Base-by-base conservation (phyloP, 1,140 invertebrate species). In the Drosophila biarmipes region DNA sequence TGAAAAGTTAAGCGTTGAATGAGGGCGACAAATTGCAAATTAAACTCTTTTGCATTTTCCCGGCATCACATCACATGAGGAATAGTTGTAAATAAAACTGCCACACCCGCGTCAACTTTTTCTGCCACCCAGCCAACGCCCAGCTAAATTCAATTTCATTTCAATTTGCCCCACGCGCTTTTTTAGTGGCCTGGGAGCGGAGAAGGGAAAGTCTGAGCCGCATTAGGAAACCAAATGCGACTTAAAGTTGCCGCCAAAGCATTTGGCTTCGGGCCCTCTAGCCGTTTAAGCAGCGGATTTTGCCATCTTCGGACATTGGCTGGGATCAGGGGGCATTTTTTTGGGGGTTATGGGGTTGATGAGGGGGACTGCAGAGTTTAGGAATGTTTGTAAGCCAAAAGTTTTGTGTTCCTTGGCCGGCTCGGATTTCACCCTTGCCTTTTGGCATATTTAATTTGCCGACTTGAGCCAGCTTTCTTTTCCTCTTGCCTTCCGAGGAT, bases 11-110 rank as follows among this genome's bases (percentile, higher is more conserved):
- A 84, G 76, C 84, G 84, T 79, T 89, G 79, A 89, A 89, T 89
- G 84, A 89, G 84, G 79, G 84, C 84, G 84, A 89, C 84, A 89
- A 89, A 89, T 89, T 89, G 84, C 84, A 89, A 89, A 89, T 89
- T 89, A 89, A 89, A 89, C 84, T 89, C 84, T 89, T 87, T 89
- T 89, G 72, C 79, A 90, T 84, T 82, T 82, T 72, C 62, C 79
- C 81, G 66, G 69, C 68, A 43, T 43, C 40, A 63, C 66, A 71
- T 55, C 68, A 73, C 71, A 78, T 54, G 73, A 71, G 77, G 73
- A 81, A 86, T 86, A 78, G 82, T 86, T 87, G 82, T 87, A 86
- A 87, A 86, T 86, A 86, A 87, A 87, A 89, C 57, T 78, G 53
- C 64, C 52, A 76, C 59, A 72, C 77, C 73, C 72, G 64, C 75